Conservation (phyloP, 1,140 invertebrate genomes). For the Zaprionus inermis region DNA sequence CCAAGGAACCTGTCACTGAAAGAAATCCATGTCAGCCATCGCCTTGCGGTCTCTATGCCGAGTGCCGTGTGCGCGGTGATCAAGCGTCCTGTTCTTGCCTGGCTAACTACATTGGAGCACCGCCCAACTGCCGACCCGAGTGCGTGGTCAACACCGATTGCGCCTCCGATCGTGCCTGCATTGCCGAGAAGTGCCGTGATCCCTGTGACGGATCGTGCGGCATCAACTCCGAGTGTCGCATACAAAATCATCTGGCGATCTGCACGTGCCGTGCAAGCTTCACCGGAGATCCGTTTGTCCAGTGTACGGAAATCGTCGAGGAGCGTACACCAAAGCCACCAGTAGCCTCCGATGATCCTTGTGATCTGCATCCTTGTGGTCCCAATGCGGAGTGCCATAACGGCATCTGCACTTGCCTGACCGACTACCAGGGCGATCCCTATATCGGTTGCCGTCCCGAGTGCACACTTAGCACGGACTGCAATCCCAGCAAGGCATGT, state of each 20-base stretch:
- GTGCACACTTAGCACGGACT: slow-evolving; percentile 93
- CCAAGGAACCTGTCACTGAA: slow-evolving; percentile 85
- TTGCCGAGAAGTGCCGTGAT: slow-evolving; percentile 91
- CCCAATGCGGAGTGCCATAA: slow-evolving; percentile 89
- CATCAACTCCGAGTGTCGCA: slow-evolving; percentile 89
- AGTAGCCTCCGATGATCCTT: slow-evolving; percentile 86
- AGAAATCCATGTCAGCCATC: slow-evolving; percentile 90
- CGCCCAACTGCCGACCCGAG: slow-evolving; percentile 91
- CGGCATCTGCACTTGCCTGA: slow-evolving; percentile 88
- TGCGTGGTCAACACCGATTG: slow-evolving; percentile 93
- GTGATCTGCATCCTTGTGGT: slow-evolving; percentile 91
- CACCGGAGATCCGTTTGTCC: slow-evolving; percentile 90
- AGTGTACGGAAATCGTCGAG: slow-evolving; percentile 87
- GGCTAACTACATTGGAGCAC: slow-evolving; percentile 90
- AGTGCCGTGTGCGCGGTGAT: slow-evolving; percentile 87
- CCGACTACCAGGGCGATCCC: slow-evolving; percentile 88
- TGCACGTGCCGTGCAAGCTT: slow-evolving; percentile 89
- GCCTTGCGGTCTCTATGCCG: slow-evolving; percentile 91
- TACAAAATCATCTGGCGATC: slow-evolving; percentile 90
- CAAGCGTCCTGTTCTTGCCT: slow-evolving; percentile 90
- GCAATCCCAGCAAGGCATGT: slow-evolving; percentile 90
- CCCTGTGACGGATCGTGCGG: slow-evolving; percentile 92
- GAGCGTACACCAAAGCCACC: slow-evolving; percentile 85
- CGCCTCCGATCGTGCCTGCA: slow-evolving; percentile 90
- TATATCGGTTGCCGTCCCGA: slow-evolving; percentile 91